Evolutionary conservation across 2,113 vertebrate species (phyloP), one percentile per base, ranked within the genome.

Genomic region (Chaetodon auriga): DNA sequence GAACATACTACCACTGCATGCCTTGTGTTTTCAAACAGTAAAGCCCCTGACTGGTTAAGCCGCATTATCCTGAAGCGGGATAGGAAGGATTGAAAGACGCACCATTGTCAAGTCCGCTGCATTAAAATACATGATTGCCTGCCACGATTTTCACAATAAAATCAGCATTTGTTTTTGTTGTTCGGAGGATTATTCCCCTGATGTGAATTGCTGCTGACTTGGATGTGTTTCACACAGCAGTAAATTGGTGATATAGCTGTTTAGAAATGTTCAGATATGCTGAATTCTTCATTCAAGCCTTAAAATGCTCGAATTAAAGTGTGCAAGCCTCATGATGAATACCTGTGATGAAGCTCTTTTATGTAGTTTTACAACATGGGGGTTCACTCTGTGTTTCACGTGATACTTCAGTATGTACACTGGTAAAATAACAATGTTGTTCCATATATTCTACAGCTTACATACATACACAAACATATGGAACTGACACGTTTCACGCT

Each of bases 1-100:
- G 36, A 3, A 21, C 30, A 43, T 13, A 23, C 51, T 60, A 25
- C 35, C 43, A 51, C 72, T 51, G 60, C 25, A 73, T 36, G 21
- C 65, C 69, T 21, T 41, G 54, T 83, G 81, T 90, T 90, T 81
- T 82, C 73, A 78, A 85, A 80, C 51, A 65, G 87, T 15, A 92
- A 93, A 92, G 84, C 86, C 76, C 81, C 76, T 68, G 71, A 57
- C 78, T 58, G 87, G 46, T n/a, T 93, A 94, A 95, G 87, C 94
- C 92, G 93, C 92, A 93, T 95, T 94, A 95, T 91, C 93, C 88
- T 86, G 86, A 82, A 89, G 77, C 77, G 61, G 87, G 88, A 93
- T 48, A 83, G 91, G 77, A 88, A 81, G 89, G 91, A 83, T 85
- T 86, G 87, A 75, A 54, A 88, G 53, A 69, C 71, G 78, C 79